These are phyloP conservation scores for Himalopsyche japonica DNA, from an alignment of 2,888 invertebrate species.

Conservation along the genomic window DNA sequence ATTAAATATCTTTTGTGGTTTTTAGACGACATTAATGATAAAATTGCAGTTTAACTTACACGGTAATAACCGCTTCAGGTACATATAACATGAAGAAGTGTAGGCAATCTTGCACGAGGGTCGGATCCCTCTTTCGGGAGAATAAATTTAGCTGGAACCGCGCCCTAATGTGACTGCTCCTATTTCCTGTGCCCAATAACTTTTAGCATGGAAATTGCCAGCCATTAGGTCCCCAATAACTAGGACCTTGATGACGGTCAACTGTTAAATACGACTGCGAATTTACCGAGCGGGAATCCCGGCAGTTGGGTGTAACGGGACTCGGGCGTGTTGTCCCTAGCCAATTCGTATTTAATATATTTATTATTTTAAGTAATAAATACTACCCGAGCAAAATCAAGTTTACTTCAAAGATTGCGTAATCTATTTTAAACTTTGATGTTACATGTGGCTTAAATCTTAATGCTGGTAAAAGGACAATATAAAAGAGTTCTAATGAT, in stretches of 20 bases:
- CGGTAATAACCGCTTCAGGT: neutral
- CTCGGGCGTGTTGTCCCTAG: neutral
- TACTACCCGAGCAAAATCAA: no score
- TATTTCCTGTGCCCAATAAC: neutral
- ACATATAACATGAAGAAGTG: neutral
- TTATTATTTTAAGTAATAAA: no score
- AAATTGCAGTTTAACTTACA: neutral
- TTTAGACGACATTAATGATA: neutral
- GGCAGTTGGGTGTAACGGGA: neutral
- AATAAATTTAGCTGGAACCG: neutral
- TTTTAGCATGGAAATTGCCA: slow-evolving; percentile 23
- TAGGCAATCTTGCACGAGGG: neutral
- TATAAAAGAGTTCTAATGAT: no score
- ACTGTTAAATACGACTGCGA: slow-evolving; percentile 13
- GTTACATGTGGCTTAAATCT: no score
- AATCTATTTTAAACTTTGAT: no score
- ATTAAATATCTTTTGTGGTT: no score
- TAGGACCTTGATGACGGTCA: slow-evolving; percentile 35
- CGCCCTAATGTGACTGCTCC: neutral
- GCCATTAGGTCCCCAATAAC: slow-evolving; percentile 33
- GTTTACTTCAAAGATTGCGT: no score
- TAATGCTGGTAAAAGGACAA: no score
- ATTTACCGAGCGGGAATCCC: neutral
- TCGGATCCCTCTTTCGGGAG: neutral
- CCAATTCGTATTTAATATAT: neutral